Percentiles rank a stretch among this genome's conserved stretches.
Evolutionary conservation across 2,113 vertebrate species (phyloP).

Genomic region (Psammodynastes pulverulentus): DNA sequence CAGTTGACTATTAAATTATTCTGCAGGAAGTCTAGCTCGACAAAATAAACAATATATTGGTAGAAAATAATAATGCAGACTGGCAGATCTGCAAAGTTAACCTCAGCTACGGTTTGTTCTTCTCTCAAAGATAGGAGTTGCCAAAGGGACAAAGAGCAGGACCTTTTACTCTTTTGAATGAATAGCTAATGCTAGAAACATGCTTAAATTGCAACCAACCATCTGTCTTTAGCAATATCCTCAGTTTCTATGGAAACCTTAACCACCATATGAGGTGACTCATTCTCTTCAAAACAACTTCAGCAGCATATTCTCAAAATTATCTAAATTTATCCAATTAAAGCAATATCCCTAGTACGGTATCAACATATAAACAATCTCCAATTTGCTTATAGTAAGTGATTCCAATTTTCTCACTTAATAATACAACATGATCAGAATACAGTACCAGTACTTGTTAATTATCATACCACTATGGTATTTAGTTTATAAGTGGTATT

Average conservation of each 20-base stretch:
- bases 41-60: conserved; percentile 40
- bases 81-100: conserved; percentile 2
- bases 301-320: neutral
- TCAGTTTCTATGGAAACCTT: conserved; percentile 56
- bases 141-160: neutral
- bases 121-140: neutral
- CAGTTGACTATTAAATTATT: neutral
- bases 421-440: neutral
- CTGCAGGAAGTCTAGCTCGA: neutral
- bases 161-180: conserved; percentile 27
- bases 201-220: conserved; percentile 18
- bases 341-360: neutral
- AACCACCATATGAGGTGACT: conserved; percentile 35
- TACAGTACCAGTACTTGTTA: fast-evolving
- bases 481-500: neutral
- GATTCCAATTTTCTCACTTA: neutral
- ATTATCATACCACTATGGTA: neutral
- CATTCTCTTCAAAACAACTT: conserved; percentile 42
- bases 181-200: conserved; percentile 50
- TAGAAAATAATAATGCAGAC: conserved; percentile 11
- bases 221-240: conserved; percentile 54
- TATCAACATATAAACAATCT: neutral
- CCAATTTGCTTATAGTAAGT: neutral
- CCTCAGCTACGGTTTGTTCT: neutral
- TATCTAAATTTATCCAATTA: neutral